Evolutionary conservation across 1,140 invertebrate species (phyloP), one percentile per base, ranked within the genome.

Genomic region (Zaprionus nigranus): DNA sequence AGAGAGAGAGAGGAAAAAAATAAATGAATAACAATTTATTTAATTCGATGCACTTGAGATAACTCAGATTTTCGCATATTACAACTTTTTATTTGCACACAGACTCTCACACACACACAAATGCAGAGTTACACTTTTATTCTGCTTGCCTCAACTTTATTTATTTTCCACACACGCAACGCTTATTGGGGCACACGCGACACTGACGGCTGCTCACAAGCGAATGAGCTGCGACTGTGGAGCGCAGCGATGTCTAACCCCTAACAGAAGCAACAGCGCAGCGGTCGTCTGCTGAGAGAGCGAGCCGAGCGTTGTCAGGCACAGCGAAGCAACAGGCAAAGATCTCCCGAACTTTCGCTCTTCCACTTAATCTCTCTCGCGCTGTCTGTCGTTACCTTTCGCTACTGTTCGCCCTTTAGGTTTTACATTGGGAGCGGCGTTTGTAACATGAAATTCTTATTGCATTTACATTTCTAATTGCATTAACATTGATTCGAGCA

Each of bases 201-300:
- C 85, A 85, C 85, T 90, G 85, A 88, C 85, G 85, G 82, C 85
- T 90, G 85, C 85, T 90, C 77, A 66, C 82, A 85, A 85, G 86
- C 85, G 85, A 90, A 85, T 90, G 85, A 90, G 67, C 59, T 53
- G n/a, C 60, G 57, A 75, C 54, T 36, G 54, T 15, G 20, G 40
- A 71, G 67, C 73, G 28, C 60, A 60, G 36, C 38, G n/a, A 15
- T 49, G 61, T 60, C 68, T 75, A 75, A 71, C 73, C 73, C 67
- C 43, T 36, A 63, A 59, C 9, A 34, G 30, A 9, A 34, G 17
- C 60, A 62, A 49, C 13, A 22, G 40, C 66, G 43, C 53, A 66
- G 53, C 34, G 38, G 34, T 20, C 17, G 49, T 20, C 49, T 20
- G 6, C 61, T n/a, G 28, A 40, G 40, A 26, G 46, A 51, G 46